A percentile compares a stretch with the other conserved stretches of the same genome.
Evolutionary conservation across 1,140 invertebrate species (phyloP).

Genomic region (Panagrolaimus sp.): DNA sequence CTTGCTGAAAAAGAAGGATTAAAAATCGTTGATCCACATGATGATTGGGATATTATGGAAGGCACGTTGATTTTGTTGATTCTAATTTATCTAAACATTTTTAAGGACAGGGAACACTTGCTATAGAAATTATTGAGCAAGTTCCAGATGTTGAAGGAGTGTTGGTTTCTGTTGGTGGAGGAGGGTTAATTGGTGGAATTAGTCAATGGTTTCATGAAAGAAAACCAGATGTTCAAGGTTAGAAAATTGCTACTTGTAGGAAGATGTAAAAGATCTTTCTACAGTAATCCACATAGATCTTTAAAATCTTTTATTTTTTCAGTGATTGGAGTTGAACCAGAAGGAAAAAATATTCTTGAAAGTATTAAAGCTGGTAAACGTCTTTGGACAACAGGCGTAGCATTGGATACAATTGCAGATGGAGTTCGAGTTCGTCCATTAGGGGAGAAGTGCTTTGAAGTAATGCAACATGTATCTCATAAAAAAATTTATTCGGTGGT

Average conservation of each 20-base stretch:
- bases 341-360: slow-evolving; percentile 59
- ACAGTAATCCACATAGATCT: too few species aligned
- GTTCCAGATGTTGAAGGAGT: slow-evolving; percentile 14
- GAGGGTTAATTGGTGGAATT: slow-evolving; percentile 12
- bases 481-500: neutral
- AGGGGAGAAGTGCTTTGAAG: neutral
- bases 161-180: slow-evolving; percentile 14
- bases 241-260: too few species aligned
- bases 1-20: slow-evolving; percentile 44
- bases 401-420: slow-evolving; percentile 20
- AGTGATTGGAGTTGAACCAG: slow-evolving; percentile 60
- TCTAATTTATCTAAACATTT: too few species aligned
- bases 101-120: slow-evolving; percentile 59
- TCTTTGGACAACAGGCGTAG: slow-evolving; percentile 58
- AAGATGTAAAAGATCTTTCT: too few species aligned
- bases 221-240: neutral
- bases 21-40: slow-evolving; percentile 59
- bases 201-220: slow-evolving; percentile 3
- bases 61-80: too few species aligned
- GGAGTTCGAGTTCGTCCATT: slow-evolving; percentile 11
- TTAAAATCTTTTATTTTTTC: neutral
- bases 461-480: neutral
- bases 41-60: slow-evolving; percentile 61
- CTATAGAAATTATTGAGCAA: slow-evolving; percentile 42
- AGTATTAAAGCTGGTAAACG: slow-evolving; percentile 56